Percentiles rank a stretch among this genome's conserved stretches.
These are phyloP conservation scores for Lepidocyrtinus sp. DNA, from an alignment of 2,888 invertebrate species.

Conservation along the genomic window DNA sequence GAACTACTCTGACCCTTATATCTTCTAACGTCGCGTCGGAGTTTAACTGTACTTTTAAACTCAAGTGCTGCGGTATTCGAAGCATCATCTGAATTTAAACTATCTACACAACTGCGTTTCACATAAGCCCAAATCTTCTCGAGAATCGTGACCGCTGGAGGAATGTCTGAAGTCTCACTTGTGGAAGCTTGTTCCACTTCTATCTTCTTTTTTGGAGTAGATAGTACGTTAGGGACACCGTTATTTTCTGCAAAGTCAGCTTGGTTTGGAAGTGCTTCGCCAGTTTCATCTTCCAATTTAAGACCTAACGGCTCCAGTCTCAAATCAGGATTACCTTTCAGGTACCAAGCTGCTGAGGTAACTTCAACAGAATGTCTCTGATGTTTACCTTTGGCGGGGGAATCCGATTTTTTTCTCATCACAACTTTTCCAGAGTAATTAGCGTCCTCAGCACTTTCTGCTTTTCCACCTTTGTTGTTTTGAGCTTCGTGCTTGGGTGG, in stretches of 20 bases:
- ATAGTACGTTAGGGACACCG: slow-evolving; percentile 4
- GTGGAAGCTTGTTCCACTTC: slow-evolving; percentile 17
- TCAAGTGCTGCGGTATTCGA: slow-evolving; percentile 32
- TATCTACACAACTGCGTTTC: slow-evolving; percentile 63
- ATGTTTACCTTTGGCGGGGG: slow-evolving; percentile 72
- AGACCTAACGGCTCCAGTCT: slow-evolving; percentile 58
- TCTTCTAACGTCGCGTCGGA: slow-evolving; percentile 42
- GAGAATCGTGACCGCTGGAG: slow-evolving; percentile 65
- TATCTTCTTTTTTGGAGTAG: slow-evolving; percentile 45
- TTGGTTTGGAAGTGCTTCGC: neutral
- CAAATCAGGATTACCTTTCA: slow-evolving; percentile 65
- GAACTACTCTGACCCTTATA: slow-evolving; percentile 49
- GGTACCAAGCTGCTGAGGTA: slow-evolving; percentile 78
- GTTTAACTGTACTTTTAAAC: slow-evolving; percentile 47
- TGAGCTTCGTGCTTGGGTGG: neutral
- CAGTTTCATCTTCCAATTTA: slow-evolving; percentile 25
- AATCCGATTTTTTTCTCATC: slow-evolving; percentile 60
- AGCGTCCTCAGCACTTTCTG: neutral
- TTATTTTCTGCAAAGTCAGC: neutral
- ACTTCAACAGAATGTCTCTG: slow-evolving; percentile 94
- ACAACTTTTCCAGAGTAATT: slow-evolving; percentile 49
- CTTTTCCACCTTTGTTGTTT: neutral
- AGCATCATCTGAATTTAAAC: slow-evolving; percentile 51
- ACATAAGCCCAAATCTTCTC: slow-evolving; percentile 68
- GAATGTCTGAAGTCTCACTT: slow-evolving; percentile 55